A percentile compares a stretch with the other conserved stretches of the same genome.
Evolutionary conservation across 2,797 vertebrate genomes (phyloP).

Genomic region (Sylvia borin): DNA sequence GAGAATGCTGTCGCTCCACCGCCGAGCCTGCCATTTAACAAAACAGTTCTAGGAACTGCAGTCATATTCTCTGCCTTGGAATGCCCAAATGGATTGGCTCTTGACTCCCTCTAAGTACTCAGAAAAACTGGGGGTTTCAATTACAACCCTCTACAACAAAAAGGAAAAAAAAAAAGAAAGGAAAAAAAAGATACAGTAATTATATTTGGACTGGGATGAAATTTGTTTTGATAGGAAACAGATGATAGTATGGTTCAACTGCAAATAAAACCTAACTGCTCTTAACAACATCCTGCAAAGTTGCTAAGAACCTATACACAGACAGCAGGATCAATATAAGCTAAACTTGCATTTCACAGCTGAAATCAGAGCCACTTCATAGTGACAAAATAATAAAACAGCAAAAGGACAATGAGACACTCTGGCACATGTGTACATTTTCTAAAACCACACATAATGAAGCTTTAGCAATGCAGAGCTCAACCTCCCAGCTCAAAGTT

Average conservation of each 20-base stretch:
- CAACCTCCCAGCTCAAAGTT: conserved; percentile 33
- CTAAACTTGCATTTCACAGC: conserved; percentile 14
- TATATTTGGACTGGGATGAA: neutral
- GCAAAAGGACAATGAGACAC: neutral
- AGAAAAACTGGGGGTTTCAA: neutral
- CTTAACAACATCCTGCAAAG: conserved; percentile 12
- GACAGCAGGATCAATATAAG: conserved; percentile 26
- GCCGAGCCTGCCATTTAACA: neutral
- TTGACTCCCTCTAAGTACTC: neutral
- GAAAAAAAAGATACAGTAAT: neutral
- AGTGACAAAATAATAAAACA: conserved; percentile 14
- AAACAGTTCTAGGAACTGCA: neutral
- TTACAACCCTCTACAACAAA: neutral
- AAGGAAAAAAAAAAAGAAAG: neutral
- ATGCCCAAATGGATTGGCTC: neutral
- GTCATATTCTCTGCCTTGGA: neutral
- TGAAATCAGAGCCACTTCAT: neutral
- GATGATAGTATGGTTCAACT: neutral
- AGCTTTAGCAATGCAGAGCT: conserved; percentile 20
- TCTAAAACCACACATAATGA: conserved; percentile 3
- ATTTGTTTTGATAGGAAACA: neutral
- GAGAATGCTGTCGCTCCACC: neutral
- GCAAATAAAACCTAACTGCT: conserved; percentile 25
- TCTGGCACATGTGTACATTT: neutral
- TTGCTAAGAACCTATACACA: neutral